Percentiles rank a stretch among this genome's conserved stretches.
Evolutionary conservation across 2,797 vertebrate species (phyloP).

Genomic region (Remorina albescens): DNA sequence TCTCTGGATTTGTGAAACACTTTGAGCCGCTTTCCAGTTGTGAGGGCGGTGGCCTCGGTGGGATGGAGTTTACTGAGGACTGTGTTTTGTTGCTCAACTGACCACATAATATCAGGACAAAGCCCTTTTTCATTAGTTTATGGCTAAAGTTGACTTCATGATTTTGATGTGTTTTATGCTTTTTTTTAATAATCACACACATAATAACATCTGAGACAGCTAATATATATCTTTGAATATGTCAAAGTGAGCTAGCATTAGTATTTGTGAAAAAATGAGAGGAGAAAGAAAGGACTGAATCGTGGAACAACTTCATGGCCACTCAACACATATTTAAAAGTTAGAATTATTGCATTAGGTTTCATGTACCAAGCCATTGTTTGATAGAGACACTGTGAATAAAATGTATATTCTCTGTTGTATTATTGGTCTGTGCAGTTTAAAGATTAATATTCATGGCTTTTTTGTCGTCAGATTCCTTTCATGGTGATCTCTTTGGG

Average conservation of each 20-base stretch:
- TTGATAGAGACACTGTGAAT: constrained; percentile 6
- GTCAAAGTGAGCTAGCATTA: constrained; percentile 10
- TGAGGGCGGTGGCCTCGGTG: constrained; percentile 69
- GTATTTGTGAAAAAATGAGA: constrained; percentile 6
- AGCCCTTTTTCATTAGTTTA: constrained; percentile 20
- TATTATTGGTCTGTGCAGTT: background rate
- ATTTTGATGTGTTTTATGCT: constrained; percentile 4
- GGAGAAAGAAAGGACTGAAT: constrained; percentile 13
- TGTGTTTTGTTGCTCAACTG: constrained; percentile 52
- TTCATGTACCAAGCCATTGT: background rate
- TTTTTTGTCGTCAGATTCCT: constrained; percentile 37
- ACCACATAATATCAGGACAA: constrained; percentile 44
- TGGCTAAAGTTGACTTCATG: constrained; percentile 21
- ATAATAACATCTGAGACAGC: background rate
- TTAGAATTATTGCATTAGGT: constrained; percentile 23
- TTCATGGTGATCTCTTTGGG: constrained; percentile 49
- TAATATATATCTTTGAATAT: constrained; percentile 5
- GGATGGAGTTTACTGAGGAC: constrained; percentile 67
- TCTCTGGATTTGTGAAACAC: constrained; percentile 80
- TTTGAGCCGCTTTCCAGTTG: constrained; percentile 77
- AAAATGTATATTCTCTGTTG: background rate
- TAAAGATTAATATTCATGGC: background rate
- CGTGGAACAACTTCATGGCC: constrained; percentile 7
- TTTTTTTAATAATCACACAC: background rate
- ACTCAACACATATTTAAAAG: constrained; percentile 8